Conservation (phyloP, 1,140 invertebrate species). For the Wasmannia auropunctata region DNA sequence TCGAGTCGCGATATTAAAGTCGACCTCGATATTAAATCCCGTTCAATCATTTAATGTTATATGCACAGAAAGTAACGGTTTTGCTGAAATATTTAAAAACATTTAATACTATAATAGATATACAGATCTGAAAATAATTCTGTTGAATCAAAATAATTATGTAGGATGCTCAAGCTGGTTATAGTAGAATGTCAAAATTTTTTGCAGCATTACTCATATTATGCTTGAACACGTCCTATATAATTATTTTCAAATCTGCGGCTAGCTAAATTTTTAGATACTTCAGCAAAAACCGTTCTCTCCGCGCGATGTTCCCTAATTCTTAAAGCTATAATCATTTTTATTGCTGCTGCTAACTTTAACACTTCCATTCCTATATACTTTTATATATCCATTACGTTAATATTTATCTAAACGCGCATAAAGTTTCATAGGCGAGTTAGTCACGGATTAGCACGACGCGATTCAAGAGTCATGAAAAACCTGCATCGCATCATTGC, state of each 20-base stretch:
- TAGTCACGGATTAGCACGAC: not conserved
- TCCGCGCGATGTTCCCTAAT: not conserved
- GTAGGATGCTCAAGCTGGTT: too few relatives aligned
- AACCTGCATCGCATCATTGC: constrained; percentile 9
- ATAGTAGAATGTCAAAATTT: too few relatives aligned
- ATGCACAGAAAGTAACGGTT: too few relatives aligned
- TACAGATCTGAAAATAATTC: too few relatives aligned
- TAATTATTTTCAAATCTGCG: too few relatives aligned
- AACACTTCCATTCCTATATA: not conserved
- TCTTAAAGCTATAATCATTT: not conserved
- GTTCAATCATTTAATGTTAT: not conserved
- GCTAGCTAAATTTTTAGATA: too few relatives aligned
- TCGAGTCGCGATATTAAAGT: not conserved
- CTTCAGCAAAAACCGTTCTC: too few relatives aligned
- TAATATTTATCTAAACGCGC: not conserved
- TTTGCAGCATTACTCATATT: too few relatives aligned
- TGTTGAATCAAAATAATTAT: too few relatives aligned
- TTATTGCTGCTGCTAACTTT: not conserved
- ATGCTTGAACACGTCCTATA: too few relatives aligned
- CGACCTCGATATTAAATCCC: not conserved
- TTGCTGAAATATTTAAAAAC: too few relatives aligned
- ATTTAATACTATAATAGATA: too few relatives aligned
- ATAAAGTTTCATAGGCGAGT: not conserved
- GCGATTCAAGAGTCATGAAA: not conserved
- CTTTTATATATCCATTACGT: not conserved